Evolutionary conservation across 2,113 vertebrate genomes (phyloP), one percentile per base, ranked within the genome.

Genomic region (Ctenomys sociabilis): DNA sequence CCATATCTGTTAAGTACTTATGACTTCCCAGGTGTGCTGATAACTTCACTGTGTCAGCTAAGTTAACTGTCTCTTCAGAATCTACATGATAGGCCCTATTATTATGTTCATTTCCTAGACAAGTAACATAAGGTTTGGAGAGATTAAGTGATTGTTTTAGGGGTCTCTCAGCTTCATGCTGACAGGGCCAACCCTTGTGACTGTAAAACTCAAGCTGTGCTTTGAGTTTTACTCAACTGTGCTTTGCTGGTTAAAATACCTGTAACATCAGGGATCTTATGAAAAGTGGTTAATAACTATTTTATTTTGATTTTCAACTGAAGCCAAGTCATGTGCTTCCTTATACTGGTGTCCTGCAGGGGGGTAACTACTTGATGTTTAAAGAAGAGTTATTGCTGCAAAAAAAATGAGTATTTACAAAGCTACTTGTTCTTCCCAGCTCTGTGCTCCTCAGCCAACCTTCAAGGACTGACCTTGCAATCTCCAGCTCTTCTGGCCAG

Each of bases 251-350:
- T 19, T 26, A 10, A 63, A 91, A 13, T 17, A 52, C 2, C 26
- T 49, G 0, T 7, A 24, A 5, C 7, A 80, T 30, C 19, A 0
- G n/a, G 9, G n/a, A 0, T 37, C 8, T 73, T 35, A 5, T 1
- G 19, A 22, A 70, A 82, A 2, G 13, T 77, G 13, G 28, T 78
- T 64, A 83, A 30, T 66, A 7, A 73, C 16, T 19, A 40, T 85
- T 88, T 73, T 73, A 17, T 24, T 72, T 73, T 72, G 14, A 9
- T 73, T 90, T 88, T 66, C 82, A 90, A 19, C 10, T 4, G 7
- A 61, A 24, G 5, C 17, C 17, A 49, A 66, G 32, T 43, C 26
- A 37, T 21, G 14, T 22, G 16, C 54, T 52, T 84, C 28, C 35
- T 59, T 9, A n/a, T 64, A 37, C 9, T 64, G 52, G 28, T 22